Evolutionary conservation across 2,888 invertebrate species (phyloP), one percentile per base, ranked within the genome.

Genomic region (Perdita meconis): DNA sequence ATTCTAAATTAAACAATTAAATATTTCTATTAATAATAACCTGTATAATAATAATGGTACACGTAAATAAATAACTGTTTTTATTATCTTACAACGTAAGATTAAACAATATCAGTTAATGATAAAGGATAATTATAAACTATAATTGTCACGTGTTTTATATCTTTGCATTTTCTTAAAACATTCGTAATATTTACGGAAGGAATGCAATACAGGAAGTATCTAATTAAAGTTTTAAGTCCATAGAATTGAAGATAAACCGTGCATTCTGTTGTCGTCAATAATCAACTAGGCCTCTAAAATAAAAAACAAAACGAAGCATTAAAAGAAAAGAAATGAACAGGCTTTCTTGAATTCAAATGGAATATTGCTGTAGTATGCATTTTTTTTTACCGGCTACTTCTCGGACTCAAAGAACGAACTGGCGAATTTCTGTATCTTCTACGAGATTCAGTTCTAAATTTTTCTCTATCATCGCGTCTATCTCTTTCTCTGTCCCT

Each of bases 241-340:
- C 73, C 78, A 59, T 72, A 24, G 57, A 71, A 68, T 77, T 70
- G 82, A 84, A 80, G 84, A 73, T 72, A 67, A 73, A 80, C 57
- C 51, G 44, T 75, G 55, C 38, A 42, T 57, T 67, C 63, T 44
- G 24, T 64, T 53, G 57, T 26, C 57, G 64, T 91, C 86, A 92
- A 84, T 92, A 92, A 85, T 92, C 92, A 67, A 92, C 92, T 84
- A 92, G 89, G 78, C 91, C 90, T 80, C 92, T 92, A 86, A 60
- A 89, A 90, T 34, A 67, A 80, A 68, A 61, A 63, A 63, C 69
- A 73, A 47, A 47, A 47, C 10, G 55, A 53, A 66, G 19, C 61
- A 73, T 55, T 42, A 38, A 61, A 55, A 36, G 12, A 19, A 8
- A 63, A 50, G 50, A 51, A 13, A 47, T 38, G 34, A n/a, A 55